phyloP scores from a whole-genome alignment of 2,113 vertebrate genomes.

The Psettodes erumei region DNA sequence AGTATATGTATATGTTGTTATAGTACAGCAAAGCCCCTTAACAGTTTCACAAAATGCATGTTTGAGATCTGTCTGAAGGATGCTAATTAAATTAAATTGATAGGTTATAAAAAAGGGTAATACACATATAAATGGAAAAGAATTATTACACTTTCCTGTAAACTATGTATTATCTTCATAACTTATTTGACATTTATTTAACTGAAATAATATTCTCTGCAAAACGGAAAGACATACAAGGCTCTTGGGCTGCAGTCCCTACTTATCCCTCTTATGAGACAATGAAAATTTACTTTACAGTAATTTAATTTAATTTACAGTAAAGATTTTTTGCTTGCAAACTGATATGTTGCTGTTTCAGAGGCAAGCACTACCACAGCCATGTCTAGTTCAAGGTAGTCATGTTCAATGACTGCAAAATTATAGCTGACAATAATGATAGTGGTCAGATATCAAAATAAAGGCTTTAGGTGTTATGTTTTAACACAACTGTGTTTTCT shows the following conservation, averaged over 20 bases:
- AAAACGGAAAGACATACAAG: not conserved
- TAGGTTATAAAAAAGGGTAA: not conserved
- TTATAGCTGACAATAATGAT: not conserved
- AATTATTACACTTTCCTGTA: not conserved
- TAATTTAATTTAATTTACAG: not conserved
- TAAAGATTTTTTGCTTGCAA: not conserved
- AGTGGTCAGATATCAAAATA: not conserved
- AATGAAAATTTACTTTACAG: not conserved
- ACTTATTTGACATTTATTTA: not conserved
- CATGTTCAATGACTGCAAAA: not conserved
- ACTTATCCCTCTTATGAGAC: not conserved
- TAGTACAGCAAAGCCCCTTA: not conserved
- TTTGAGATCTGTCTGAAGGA: conserved; percentile 1
- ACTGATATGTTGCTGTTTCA: not conserved
- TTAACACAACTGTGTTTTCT: not conserved
- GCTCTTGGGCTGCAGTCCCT: not conserved
- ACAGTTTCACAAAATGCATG: conserved; percentile 12
- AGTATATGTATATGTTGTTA: too few species aligned
- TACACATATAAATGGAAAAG: not conserved
- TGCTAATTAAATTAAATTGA: conserved; percentile 12
- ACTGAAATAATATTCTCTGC: not conserved
- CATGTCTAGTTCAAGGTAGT: not conserved
- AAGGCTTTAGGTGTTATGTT: not conserved
- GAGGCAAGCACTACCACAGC: not conserved
- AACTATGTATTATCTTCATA: not conserved